A percentile compares a stretch with the other conserved stretches of the same genome.
Conservation (phyloP, 2,113 vertebrate genomes). For the Globicephala melas region DNA sequence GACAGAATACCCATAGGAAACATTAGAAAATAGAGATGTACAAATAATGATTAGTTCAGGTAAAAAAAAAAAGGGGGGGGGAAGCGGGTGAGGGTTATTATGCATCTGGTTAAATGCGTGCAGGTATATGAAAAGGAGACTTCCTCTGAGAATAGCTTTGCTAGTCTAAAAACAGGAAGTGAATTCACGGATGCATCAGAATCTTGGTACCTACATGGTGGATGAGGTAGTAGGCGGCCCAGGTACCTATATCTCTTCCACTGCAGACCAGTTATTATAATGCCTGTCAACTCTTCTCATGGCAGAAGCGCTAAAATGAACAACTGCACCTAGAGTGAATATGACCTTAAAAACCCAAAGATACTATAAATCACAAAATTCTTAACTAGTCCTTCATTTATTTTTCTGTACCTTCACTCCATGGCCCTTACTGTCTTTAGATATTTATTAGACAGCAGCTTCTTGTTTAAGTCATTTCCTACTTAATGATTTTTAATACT, state of each 20-base stretch:
- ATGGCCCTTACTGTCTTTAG: constrained; percentile 49
- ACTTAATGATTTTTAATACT: constrained; percentile 58
- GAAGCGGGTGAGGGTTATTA: neutral
- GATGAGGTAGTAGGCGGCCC: constrained; percentile 3
- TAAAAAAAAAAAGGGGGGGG: neutral
- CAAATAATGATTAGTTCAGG: constrained; percentile 79
- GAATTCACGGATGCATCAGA: constrained; percentile 48
- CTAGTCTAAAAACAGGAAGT: constrained; percentile 38
- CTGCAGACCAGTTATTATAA: constrained; percentile 64
- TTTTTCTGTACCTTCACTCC: constrained; percentile 73
- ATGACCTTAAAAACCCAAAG: constrained; percentile 76
- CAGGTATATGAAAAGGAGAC: constrained; percentile 74
- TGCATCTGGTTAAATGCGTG: neutral
- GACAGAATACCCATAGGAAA: constrained; percentile 54
- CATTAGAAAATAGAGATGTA: constrained; percentile 70
- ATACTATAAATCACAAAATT: constrained; percentile 78
- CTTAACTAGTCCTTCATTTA: constrained; percentile 66
- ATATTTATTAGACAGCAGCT: constrained; percentile 70
- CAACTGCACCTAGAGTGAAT: constrained; percentile 68
- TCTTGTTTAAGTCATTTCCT: constrained; percentile 42
- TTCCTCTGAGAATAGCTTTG: constrained; percentile 61
- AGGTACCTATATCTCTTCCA: constrained; percentile 72
- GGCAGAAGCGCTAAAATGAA: constrained; percentile 59
- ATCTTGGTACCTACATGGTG: neutral
- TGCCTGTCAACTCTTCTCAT: constrained; percentile 42